phyloP scores from a whole-genome alignment of 2,888 invertebrate species.

The Aphodius granarius region DNA sequence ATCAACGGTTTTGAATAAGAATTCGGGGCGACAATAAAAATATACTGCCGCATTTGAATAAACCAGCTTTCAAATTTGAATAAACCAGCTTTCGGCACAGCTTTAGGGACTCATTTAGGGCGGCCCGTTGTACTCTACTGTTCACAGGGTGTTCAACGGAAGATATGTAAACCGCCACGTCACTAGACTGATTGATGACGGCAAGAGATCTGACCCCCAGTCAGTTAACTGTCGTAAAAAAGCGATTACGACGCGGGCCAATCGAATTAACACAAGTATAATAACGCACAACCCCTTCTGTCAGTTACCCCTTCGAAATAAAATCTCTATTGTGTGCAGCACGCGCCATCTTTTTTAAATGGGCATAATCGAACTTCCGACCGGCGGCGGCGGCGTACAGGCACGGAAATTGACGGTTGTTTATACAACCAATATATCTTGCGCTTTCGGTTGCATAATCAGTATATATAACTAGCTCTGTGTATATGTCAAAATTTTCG shows the following conservation, averaged over 20 bases:
- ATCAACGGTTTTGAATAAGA: conserved; percentile 36
- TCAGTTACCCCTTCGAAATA: not conserved
- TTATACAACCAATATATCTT: not conserved
- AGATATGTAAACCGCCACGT: conserved; percentile 35
- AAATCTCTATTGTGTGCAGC: conserved; percentile 1
- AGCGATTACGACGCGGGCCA: conserved; percentile 29
- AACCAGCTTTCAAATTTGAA: conserved; percentile 7
- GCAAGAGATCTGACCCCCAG: conserved; percentile 38
- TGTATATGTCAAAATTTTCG: no score
- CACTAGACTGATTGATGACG: conserved; percentile 38
- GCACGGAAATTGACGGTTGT: not conserved
- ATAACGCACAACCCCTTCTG: conserved; percentile 1
- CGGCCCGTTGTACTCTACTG: not conserved
- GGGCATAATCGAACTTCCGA: not conserved
- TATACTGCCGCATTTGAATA: conserved; percentile 34
- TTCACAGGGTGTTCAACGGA: not conserved
- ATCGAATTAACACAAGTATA: conserved; percentile 36
- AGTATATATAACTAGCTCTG: no score
- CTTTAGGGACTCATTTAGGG: not conserved
- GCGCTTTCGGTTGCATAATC: no score
- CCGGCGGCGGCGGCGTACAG: not conserved
- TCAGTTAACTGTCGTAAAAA: conserved; percentile 34
- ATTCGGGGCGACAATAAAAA: conserved; percentile 37
- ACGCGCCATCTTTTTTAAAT: conserved; percentile 7
- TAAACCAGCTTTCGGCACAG: not conserved